These are phyloP conservation scores for Caenorhabditis doughertyi DNA, from an alignment of 2,888 invertebrate genomes.

Conservation along the genomic window DNA sequence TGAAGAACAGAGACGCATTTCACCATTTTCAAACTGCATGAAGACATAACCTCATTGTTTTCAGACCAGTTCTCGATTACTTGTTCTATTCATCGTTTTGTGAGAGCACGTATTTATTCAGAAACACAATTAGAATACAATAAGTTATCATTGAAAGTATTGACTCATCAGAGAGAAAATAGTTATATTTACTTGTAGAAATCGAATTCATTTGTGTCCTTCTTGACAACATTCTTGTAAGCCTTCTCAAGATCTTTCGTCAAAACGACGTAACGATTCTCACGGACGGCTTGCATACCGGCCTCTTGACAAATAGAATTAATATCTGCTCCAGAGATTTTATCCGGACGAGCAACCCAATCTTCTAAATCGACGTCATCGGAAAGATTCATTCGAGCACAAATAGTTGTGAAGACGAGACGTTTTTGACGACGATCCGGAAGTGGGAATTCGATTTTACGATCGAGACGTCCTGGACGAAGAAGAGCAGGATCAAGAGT, in stretches of 20 bases:
- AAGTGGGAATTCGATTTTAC: slow-evolving; percentile 98
- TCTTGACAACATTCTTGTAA: slow-evolving; percentile 99
- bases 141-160: too few species aligned
- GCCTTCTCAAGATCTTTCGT: slow-evolving; percentile 99
- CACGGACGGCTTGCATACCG: slow-evolving; percentile 99
- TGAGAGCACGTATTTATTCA: too few species aligned
- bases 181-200: slow-evolving; percentile 92
- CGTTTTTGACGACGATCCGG: slow-evolving; percentile 93
- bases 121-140: background rate
- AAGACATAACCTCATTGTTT: too few species aligned
- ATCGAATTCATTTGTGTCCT: slow-evolving; percentile 99
- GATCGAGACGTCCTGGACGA: slow-evolving; percentile 95
- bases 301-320: slow-evolving; percentile 99
- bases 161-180: background rate
- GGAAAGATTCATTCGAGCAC: slow-evolving; percentile 95
- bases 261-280: slow-evolving; percentile 98
- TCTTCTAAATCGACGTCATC: slow-evolving; percentile 98
- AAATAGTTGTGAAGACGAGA: slow-evolving; percentile 97
- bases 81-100: too few species aligned
- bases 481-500: slow-evolving; percentile 98
- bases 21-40: too few species aligned
- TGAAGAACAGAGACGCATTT: too few species aligned
- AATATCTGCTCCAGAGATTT: slow-evolving; percentile 98
- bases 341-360: slow-evolving; percentile 97
- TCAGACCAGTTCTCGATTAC: too few species aligned